phyloP scores from a whole-genome alignment of 2,113 vertebrate species.

The Martes martes region DNA sequence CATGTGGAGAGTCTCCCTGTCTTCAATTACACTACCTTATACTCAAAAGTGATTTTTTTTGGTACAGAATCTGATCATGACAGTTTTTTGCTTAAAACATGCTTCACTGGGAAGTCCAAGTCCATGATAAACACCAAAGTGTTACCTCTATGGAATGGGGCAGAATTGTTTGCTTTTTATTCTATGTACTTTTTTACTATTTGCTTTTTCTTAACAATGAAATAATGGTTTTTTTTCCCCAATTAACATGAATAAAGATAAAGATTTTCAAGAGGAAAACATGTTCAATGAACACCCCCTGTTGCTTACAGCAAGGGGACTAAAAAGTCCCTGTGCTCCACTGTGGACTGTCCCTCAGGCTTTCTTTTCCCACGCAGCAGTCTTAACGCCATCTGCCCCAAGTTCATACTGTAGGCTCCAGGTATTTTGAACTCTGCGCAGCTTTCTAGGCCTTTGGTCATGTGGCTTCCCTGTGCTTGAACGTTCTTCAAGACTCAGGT shows the following conservation, averaged over 20 bases:
- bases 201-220: background rate
- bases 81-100: background rate
- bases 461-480: background rate
- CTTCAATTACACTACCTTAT: background rate
- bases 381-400: fast-evolving
- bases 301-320: background rate
- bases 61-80: background rate
- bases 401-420: background rate
- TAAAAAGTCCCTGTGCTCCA: background rate
- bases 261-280: background rate
- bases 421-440: background rate
- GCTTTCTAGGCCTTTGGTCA: background rate
- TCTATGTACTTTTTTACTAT: background rate
- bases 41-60: background rate
- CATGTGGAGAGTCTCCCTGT: background rate
- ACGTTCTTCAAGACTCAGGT: background rate
- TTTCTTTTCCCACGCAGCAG: background rate
- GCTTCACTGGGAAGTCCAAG: background rate
- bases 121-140: background rate
- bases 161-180: background rate
- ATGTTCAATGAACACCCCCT: background rate
- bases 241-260: conserved; percentile 4
- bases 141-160: background rate
- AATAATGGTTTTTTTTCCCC: background rate
- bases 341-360: background rate